Evolutionary conservation across 2,888 invertebrate genomes (phyloP).

Genomic region (Helicoverpa assulta): DNA sequence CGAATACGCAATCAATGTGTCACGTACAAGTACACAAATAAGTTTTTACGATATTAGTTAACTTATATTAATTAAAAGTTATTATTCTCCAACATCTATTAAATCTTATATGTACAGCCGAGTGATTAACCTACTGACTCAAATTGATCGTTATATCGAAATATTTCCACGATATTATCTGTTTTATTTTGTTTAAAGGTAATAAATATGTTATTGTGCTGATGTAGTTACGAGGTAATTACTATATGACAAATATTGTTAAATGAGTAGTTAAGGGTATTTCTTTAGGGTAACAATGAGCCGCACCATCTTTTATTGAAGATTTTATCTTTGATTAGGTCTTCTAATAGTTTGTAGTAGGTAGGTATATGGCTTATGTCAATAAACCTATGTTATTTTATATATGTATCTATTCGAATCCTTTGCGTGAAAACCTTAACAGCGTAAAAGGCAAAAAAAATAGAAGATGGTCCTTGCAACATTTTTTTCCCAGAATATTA

Average conservation of each 20-base stretch:
- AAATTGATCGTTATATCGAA: slow-evolving; percentile 19
- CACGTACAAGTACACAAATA: slow-evolving; percentile 18
- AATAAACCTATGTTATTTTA: too few species aligned
- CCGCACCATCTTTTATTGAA: too few species aligned
- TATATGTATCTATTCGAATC: too few species aligned
- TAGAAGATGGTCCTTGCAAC: too few species aligned
- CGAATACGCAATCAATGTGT: not conserved
- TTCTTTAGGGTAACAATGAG: slow-evolving; percentile 9
- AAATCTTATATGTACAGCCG: slow-evolving; percentile 47
- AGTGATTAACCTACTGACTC: slow-evolving; percentile 58
- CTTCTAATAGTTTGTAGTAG: too few species aligned
- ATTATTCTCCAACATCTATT: slow-evolving; percentile 54
- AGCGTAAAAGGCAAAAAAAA: too few species aligned
- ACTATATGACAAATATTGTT: slow-evolving; percentile 26
- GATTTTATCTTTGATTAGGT: too few species aligned
- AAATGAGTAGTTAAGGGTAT: slow-evolving; percentile 35
- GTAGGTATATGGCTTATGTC: too few species aligned
- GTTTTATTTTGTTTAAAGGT: slow-evolving; percentile 22
- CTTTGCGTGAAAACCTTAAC: too few species aligned
- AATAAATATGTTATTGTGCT: slow-evolving; percentile 21
- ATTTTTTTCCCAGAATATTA: too few species aligned
- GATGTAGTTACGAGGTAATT: not conserved
- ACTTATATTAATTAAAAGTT: slow-evolving; percentile 43
- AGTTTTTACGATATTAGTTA: slow-evolving; percentile 49
- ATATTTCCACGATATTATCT: slow-evolving; percentile 17